phyloP scores from a whole-genome alignment of 2,797 vertebrate genomes.

The Eupleurogrammus muticus region DNA sequence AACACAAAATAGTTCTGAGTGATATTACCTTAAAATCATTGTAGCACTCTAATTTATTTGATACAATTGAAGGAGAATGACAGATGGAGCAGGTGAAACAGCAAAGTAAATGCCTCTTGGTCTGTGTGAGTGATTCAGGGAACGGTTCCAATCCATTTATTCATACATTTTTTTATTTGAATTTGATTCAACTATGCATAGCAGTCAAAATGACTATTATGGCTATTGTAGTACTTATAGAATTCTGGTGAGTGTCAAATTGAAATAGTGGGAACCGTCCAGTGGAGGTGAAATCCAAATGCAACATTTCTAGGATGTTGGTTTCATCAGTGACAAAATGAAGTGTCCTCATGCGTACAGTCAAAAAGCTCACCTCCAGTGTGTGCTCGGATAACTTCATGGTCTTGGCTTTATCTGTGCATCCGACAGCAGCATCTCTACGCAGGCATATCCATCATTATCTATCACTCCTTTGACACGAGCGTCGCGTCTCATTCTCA shows the following conservation, averaged over 20 bases:
- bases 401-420: background rate
- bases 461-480: constrained; percentile 45
- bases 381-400: constrained; percentile 1
- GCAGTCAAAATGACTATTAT: too few species aligned
- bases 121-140: too few species aligned
- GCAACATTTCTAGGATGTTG: background rate
- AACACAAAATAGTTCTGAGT: too few species aligned
- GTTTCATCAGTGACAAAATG: background rate
- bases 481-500: constrained; percentile 29
- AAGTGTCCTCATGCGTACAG: background rate
- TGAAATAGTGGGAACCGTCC: constrained; percentile 23
- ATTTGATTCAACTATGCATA: too few species aligned
- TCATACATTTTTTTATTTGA: too few species aligned
- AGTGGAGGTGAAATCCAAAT: background rate
- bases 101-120: too few species aligned
- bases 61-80: too few species aligned
- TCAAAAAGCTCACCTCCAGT: background rate
- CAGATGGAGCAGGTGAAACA: too few species aligned
- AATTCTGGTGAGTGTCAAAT: constrained; percentile 16
- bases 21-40: too few species aligned
- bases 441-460: constrained; percentile 49
- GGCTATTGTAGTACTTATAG: too few species aligned
- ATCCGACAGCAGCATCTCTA: constrained; percentile 6
- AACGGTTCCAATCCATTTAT: too few species aligned
- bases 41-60: too few species aligned